phyloP scores from a whole-genome alignment of 2,797 vertebrate genomes.

The Pseudomugil tenellus region DNA sequence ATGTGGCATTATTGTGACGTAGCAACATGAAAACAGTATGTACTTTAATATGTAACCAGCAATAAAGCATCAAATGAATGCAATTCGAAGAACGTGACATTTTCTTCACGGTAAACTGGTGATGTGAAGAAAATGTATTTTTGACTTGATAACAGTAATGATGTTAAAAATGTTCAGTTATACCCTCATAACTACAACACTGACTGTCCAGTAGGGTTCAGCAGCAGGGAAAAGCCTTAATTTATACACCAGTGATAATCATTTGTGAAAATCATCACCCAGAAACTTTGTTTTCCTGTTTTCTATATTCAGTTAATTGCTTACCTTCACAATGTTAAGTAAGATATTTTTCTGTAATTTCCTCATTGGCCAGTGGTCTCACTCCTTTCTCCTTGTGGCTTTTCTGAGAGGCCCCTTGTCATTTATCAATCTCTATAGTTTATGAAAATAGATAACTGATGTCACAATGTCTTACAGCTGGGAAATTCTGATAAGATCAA shows the following conservation, averaged over 20 bases:
- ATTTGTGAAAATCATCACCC: not conserved
- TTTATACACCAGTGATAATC: not conserved
- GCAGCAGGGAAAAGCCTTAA: not conserved
- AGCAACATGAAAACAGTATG: not conserved
- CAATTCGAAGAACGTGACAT: not conserved
- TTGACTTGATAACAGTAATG: not conserved
- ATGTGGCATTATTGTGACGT: not conserved
- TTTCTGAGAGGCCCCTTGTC: slow-evolving; percentile 54
- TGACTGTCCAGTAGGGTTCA: not conserved
- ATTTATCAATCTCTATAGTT: slow-evolving; percentile 75
- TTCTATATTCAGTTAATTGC: not conserved
- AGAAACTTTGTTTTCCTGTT: not conserved
- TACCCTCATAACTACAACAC: not conserved
- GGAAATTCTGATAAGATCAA: slow-evolving; percentile 24
- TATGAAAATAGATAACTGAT: slow-evolving; percentile 64
- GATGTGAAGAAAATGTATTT: not conserved
- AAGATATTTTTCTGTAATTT: slow-evolving; percentile 30
- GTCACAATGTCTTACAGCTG: slow-evolving; percentile 21
- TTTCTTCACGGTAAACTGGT: not conserved
- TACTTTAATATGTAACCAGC: not conserved
- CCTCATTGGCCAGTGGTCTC: slow-evolving; percentile 47
- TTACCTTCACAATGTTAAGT: not conserved
- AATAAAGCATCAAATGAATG: not conserved
- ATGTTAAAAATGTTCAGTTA: not conserved
- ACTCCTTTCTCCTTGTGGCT: slow-evolving; percentile 39